Percentiles rank a stretch among this genome's conserved stretches.
phyloP scores from a whole-genome alignment of 2,888 invertebrate species.

The Odontothrips loti region DNA sequence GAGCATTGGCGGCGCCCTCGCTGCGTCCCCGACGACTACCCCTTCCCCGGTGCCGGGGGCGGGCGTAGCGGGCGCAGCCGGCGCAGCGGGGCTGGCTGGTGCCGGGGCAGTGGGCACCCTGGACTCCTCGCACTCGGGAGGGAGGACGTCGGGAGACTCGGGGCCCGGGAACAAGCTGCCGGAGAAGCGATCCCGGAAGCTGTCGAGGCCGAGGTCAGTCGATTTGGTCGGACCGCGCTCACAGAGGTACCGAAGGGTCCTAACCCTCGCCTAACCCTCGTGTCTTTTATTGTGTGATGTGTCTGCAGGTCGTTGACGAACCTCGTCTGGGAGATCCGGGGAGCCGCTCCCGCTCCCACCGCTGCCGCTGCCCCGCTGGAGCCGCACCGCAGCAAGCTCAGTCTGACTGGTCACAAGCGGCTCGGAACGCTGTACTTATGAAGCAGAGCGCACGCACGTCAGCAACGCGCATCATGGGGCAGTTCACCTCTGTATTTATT shows the following conservation, averaged over 20 bases:
- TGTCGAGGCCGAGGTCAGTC: conserved; percentile 66
- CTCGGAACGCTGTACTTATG: conserved; percentile 57
- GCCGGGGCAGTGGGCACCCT: conserved; percentile 71
- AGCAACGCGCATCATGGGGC: background rate
- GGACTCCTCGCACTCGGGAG: conserved; percentile 84
- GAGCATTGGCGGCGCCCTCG: conserved; percentile 36
- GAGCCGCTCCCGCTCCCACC: conserved; percentile 40
- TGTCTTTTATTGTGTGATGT: background rate
- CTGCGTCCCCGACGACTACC: background rate
- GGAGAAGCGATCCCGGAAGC: conserved; percentile 69
- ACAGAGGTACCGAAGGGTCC: background rate
- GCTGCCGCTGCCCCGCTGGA: conserved; percentile 47
- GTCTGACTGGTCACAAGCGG: conserved; percentile 54
- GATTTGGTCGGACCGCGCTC: background rate
- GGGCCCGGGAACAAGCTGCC: conserved; percentile 72
- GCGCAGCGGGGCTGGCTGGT: conserved; percentile 32
- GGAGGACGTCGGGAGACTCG: conserved; percentile 80
- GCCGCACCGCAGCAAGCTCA: conserved; percentile 51
- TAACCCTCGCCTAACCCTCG: background rate
- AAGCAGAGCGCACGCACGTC: conserved; percentile 34
- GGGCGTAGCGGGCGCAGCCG: conserved; percentile 32
- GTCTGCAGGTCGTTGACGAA: conserved; percentile 64
- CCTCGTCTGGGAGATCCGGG: conserved; percentile 70
- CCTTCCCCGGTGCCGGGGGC: conserved; percentile 32
- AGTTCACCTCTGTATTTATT: background rate